Base-by-base conservation (phyloP, 2,113 vertebrate species). In the Coptodon bakossiorum region DNA sequence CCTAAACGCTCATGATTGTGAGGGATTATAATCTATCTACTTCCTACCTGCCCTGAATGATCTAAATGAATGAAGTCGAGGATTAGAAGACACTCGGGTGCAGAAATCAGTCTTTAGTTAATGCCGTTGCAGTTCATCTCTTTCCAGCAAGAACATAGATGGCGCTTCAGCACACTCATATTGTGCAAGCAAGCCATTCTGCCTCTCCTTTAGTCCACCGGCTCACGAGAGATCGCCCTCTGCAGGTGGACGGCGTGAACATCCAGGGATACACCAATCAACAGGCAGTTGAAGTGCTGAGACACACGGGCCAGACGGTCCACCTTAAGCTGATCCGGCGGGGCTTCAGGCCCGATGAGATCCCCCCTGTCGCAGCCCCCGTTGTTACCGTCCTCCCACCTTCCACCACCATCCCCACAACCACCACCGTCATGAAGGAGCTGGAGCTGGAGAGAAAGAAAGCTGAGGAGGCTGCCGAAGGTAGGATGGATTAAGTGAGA, bases 191-290 rank as follows among this genome's bases (percentile, higher is more conserved):
- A 73, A 22, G 43, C 36, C 54, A 9, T 24, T 63, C 16, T 81
- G 11, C 36, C 14, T 31, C 31, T 52, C 27, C 2, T 84, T 71
- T 85, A 88, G 88, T 90, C 85, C 71, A 2, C 4, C 5, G 6
- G 9, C 34, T 90, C 83, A 45, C n/a, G 6, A 61, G 52, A 80
- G 61, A 24, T 84, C 45, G 66, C 88, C 92, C 86, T 17, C 83
- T 95, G 80, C 92, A 99, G 98, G 98, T 99, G 38, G 98, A 99
- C 53, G 96, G 98, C 19, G 96, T 97, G 85, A 97, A 98, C 95
- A 98, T 99, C 95, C 98, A 98, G 90, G 98, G 97, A 79, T 99
- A 97, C 96, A 98, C 97, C 90, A 99, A 99, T 92, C 99, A 99
- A 79, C 98, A 99, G 95, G 98, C 99, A 9, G 98, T 99, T 88